Base-by-base conservation (phyloP, 2,888 invertebrate species). In the Campoplex capitator region DNA sequence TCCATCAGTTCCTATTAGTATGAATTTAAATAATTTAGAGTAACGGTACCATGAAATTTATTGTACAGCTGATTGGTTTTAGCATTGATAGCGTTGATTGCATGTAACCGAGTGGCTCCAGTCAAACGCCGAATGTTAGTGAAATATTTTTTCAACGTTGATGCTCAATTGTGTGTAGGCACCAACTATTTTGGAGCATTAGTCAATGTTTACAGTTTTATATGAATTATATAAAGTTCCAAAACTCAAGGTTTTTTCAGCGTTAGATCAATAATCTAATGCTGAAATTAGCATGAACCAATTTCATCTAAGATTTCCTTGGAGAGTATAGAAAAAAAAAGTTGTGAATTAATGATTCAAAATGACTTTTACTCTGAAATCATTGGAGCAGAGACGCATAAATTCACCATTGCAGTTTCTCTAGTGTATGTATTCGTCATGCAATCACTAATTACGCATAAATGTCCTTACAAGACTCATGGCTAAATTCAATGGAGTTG, bases 401-500 rank as follows among this genome's bases (percentile, higher is more conserved):
- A 32, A 58, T 32, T 13, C 3, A 1, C 11, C 28, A 23, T 23
- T 23, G 23, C 23, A 58, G 13, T 32, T 58, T 58, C 13, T 58
- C 28, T 58, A n/a, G 0, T 28, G 11, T 11, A 9, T 28, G 11
- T 45, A 38, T 70, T 4, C 65, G 54, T 9, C 45, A 54, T 32
- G n/a, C 16, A 32, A 6, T 58, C 42, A 42, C 11, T 54, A 56
- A 78, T 0, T 56, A 56, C 68, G 11, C 38, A 32, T 78, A 54
- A 67, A 68, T 58, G 28, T 58, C 9, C 42, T 45, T 16, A 58
- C 6, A 23, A 62, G 16, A 8, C 32, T 45, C 23, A 11, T n/a
- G 56, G 58, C 28, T 23, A 58, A 62, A 62, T 9, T 13, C 32
- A 48, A 28, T 32, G 51, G 58, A 68, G 58, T 62, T 76, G n/a